Evolutionary conservation across 2,888 invertebrate genomes (phyloP), one percentile per base, ranked within the genome.

Genomic region (Pseudococcus jackbeardsleyi): DNA sequence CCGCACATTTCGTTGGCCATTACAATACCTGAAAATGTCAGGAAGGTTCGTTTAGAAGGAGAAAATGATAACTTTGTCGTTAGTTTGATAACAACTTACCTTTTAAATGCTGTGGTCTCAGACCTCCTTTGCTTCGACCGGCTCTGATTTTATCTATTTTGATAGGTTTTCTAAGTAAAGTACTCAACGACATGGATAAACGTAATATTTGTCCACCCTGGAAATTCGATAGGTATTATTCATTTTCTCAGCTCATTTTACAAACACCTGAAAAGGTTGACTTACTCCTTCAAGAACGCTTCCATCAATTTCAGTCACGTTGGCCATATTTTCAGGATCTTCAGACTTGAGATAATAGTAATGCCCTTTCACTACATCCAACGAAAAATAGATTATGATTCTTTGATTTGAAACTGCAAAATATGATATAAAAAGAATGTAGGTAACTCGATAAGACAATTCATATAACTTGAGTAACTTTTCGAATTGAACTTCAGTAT

Each of bases 201-300:
- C 98, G 93, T 42, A 98, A 92, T 89, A 98, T 96, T 93, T 98
- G 98, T 0, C 98, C 98, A 89, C 98, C 98, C 96, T 97, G 90
- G 91, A 89, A 89, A 89, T 89, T 22, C 87, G 33, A 84, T 46
- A 12, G 64, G 89, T 89, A 22, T 89, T 11, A 89, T 77, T 59
- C 89, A 84, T 88, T 88, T 26, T 26, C 86, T 72, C 17, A 54
- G 5, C n/a, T 5, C 22, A n/a, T n/a, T n/a, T n/a, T n/a, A n/a
- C 5, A 59, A 59, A 59, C n/a, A 59, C 9, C 42, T 42, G 0
- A 9, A 0, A 42, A 9, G 9, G 6, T 42, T 9, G 9, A 59
- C 92, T 92, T 93, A 96, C 95, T 90, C 96, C 97, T 93, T 96
- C 96, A 88, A 96, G 92, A 88, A 94, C 91, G 90, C 95, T 95